Conservation (phyloP, 2,113 vertebrate genomes). For the Aleadryas rufinucha region DNA sequence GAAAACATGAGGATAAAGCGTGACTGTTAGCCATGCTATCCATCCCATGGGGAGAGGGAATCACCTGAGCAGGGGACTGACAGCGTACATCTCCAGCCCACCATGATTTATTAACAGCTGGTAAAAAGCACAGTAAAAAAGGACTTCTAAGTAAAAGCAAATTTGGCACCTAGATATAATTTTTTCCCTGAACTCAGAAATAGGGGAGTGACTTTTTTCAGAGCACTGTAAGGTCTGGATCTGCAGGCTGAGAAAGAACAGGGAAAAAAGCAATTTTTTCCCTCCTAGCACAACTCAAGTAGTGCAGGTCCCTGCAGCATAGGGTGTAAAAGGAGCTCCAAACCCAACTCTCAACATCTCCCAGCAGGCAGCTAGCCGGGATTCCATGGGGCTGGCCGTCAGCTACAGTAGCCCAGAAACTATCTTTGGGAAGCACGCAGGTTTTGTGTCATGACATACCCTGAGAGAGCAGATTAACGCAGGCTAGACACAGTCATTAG, state of each 20-base stretch:
- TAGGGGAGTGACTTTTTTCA: neutral
- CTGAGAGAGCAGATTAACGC: constrained; percentile 1
- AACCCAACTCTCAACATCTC: neutral
- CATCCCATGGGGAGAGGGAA: neutral
- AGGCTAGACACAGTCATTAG: neutral
- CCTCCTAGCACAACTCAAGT: neutral
- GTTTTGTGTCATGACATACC: neutral
- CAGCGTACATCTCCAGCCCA: neutral
- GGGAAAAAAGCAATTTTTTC: neutral
- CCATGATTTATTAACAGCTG: neutral
- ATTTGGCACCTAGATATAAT: neutral
- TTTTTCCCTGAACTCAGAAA: neutral
- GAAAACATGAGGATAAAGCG: neutral
- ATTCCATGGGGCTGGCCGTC: neutral
- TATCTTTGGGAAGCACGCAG: neutral
- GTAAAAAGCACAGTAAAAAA: neutral
- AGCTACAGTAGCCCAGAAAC: neutral
- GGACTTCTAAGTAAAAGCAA: neutral
- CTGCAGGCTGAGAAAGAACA: neutral
- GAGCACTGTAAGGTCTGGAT: neutral
- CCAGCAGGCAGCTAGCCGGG: neutral
- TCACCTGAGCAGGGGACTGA: neutral
- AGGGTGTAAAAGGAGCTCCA: neutral
- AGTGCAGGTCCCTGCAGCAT: neutral
- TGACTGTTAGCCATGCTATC: neutral